phyloP scores from a whole-genome alignment of 2,888 invertebrate genomes.

The Tiphia femorata region DNA sequence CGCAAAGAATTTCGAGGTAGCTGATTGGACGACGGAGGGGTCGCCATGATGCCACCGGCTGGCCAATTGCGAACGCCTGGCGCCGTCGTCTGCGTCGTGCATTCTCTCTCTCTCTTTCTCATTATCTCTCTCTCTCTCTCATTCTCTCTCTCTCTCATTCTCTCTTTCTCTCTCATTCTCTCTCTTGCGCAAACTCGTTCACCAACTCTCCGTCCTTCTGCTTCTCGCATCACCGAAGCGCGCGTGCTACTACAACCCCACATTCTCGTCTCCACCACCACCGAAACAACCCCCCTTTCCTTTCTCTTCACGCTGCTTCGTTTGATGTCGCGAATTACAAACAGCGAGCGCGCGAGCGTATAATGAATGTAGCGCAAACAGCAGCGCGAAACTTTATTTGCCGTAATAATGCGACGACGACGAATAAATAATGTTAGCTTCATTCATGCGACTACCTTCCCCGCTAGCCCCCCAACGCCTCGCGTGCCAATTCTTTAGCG shows the following conservation, averaged over 20 bases:
- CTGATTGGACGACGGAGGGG: slow-evolving; percentile 32
- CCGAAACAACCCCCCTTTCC: not conserved
- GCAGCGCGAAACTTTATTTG: not conserved
- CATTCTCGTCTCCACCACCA: too few species aligned
- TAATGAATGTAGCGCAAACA: not conserved
- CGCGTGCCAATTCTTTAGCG: too few species aligned
- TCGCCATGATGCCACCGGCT: slow-evolving; percentile 38
- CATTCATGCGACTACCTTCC: not conserved
- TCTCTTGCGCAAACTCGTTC: not conserved
- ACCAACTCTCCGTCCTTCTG: not conserved
- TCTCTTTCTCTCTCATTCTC: slow-evolving; percentile 11
- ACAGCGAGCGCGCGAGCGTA: not conserved
- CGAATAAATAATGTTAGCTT: too few species aligned
- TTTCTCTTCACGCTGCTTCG: too few species aligned
- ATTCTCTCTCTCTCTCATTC: slow-evolving; percentile 10
- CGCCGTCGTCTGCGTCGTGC: slow-evolving; percentile 21
- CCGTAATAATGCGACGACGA: not conserved
- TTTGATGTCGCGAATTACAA: not conserved
- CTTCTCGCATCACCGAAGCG: slow-evolving; percentile 1
- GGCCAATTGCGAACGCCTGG: slow-evolving; percentile 30
- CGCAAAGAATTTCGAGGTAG: slow-evolving; percentile 35
- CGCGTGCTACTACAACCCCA: slow-evolving; percentile 5
- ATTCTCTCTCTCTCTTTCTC: slow-evolving; percentile 12
- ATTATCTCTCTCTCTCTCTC: not conserved
- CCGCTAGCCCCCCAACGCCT: not conserved